Base-by-base conservation (phyloP, 2,113 vertebrate genomes). In the Nansenia antarctica region DNA sequence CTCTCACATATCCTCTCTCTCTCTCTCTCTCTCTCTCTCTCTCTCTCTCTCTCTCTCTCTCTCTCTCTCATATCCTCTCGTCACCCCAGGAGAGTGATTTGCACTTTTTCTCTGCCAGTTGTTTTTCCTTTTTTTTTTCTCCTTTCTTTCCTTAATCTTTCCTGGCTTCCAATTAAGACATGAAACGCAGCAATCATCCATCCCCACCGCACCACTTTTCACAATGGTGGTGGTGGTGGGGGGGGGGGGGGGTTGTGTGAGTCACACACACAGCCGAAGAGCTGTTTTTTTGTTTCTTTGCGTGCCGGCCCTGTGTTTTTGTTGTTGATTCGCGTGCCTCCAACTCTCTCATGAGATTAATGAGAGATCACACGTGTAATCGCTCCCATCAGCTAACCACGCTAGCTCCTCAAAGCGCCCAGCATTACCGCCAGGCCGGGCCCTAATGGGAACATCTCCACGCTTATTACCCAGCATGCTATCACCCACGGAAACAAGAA, bases 271-370 rank as follows among this genome's bases (percentile, higher is more conserved):
- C 42, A 47, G 6, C 15, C 15, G n/a, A n/a, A n/a, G n/a, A n/a
- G n/a, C n/a, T n/a, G n/a, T n/a, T n/a, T n/a, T n/a, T n/a, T n/a
- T n/a, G n/a, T n/a, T n/a, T n/a, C n/a, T n/a, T n/a, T n/a, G n/a
- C n/a, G n/a, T n/a, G n/a, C n/a, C n/a, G n/a, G n/a, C n/a, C n/a
- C n/a, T n/a, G n/a, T n/a, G n/a, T n/a, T n/a, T n/a, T n/a, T n/a
- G n/a, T n/a, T n/a, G n/a, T n/a, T n/a, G 14, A 2, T 59, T 78
- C 73, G 72, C 65, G 34, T 88, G 85, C 68, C 84, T n/a, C 80
- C 81, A 84, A 86, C 65, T 83, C 60, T 62, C 72, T 76, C 82
- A 77, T 84, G 85, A 88, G 87, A 89, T 88, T 89, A 84, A 82
- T 79, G 69, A 76, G 65, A 76, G 85, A 79, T 85, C 75, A 80